Percentiles rank a stretch among this genome's conserved stretches.
Evolutionary conservation across 1,140 invertebrate species (phyloP).

Genomic region (Drosophila kohkoa): DNA sequence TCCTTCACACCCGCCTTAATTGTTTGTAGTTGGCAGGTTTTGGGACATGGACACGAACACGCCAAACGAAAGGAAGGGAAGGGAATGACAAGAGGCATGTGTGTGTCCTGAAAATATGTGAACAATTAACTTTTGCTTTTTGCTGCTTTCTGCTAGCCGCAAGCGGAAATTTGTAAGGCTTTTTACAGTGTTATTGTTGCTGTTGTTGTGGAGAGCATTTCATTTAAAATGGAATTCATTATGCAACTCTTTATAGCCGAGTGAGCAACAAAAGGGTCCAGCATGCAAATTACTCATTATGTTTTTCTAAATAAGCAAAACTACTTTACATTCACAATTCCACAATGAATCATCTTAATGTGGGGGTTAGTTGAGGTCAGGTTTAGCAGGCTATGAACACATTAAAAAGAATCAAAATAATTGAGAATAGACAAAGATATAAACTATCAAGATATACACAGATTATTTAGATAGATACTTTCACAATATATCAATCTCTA

Average conservation of each 20-base stretch:
- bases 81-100: conserved; percentile 32
- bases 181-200: conserved; percentile 23
- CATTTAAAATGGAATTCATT: conserved; percentile 57
- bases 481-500: neutral
- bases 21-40: conserved; percentile 43
- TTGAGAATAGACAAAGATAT: neutral
- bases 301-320: conserved; percentile 36
- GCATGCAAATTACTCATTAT: conserved; percentile 29
- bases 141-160: conserved; percentile 27
- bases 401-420: neutral
- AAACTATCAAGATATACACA: neutral
- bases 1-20: conserved; percentile 25
- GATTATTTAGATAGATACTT: neutral
- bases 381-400: neutral
- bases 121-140: conserved; percentile 66
- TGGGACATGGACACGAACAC: neutral
- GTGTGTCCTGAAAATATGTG: conserved; percentile 60
- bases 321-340: conserved; percentile 1
- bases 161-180: conserved; percentile 46
- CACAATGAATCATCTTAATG: conserved; percentile 14
- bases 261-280: conserved; percentile 1
- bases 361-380: neutral
- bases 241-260: conserved; percentile 17
- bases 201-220: conserved; percentile 42
- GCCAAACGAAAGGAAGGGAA: neutral